Evolutionary conservation across 2,888 invertebrate genomes (phyloP).

Genomic region (Cephus spinipes): DNA sequence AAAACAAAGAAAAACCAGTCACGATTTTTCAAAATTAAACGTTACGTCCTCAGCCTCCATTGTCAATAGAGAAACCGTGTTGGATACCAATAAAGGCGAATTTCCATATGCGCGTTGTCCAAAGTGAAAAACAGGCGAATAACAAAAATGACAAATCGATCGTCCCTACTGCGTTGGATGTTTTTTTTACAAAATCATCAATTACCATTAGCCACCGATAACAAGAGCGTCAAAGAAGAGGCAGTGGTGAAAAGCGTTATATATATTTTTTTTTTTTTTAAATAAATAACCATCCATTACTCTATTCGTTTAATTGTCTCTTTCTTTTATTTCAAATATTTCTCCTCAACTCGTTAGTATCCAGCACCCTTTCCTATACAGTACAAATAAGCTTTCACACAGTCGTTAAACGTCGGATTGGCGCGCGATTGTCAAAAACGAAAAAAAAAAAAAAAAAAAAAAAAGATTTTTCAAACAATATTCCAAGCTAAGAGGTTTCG

Average conservation of each 20-base stretch:
- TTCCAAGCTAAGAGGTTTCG: background rate
- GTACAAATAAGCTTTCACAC: background rate
- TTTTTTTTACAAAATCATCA: background rate
- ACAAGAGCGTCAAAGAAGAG: background rate
- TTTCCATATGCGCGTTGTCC: background rate
- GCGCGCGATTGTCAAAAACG: background rate
- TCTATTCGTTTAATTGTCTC: background rate
- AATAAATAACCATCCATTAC: background rate
- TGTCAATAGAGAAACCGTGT: background rate
- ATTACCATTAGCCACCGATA: background rate
- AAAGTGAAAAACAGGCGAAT: background rate
- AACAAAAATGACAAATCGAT: background rate
- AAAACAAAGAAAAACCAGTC: background rate
- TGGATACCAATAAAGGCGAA: background rate
- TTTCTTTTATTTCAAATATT: background rate
- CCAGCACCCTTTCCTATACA: background rate
- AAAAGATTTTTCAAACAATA: background rate
- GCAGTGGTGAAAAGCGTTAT: background rate
- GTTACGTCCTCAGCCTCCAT: background rate
- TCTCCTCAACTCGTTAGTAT: background rate
- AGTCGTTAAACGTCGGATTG: background rate
- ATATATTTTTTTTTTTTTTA: too few species aligned
- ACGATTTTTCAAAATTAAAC: background rate
- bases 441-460: background rate
- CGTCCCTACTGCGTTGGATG: background rate